phyloP scores from a whole-genome alignment of 2,888 invertebrate species.

The Thymelicus lineola region DNA sequence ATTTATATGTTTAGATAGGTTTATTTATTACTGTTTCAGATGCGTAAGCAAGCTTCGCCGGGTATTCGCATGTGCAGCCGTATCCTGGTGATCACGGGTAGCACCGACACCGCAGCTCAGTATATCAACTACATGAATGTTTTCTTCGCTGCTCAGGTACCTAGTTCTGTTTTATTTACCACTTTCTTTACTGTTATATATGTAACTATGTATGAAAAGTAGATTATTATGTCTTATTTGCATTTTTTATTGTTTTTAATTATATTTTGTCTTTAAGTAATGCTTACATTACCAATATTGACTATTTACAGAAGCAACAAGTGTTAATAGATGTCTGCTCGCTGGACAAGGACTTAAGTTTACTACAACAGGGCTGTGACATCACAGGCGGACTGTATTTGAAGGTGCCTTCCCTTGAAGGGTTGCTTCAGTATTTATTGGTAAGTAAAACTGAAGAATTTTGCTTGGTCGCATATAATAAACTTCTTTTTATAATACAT shows the following conservation, averaged over 20 bases:
- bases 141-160: constrained; percentile 97
- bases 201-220: too few relatives aligned
- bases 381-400: constrained; percentile 97
- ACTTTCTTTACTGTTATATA: not conserved
- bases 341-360: constrained; percentile 94
- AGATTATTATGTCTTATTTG: too few relatives aligned
- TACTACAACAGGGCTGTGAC: constrained; percentile 98
- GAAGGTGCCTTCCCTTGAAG: constrained; percentile 94
- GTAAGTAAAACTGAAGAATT: constrained; percentile 72
- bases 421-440: constrained; percentile 93
- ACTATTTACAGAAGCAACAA: constrained; percentile 87
- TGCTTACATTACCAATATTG: too few relatives aligned
- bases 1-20: too few relatives aligned
- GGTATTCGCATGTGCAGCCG: constrained; percentile 90
- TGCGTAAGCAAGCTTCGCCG: constrained; percentile 85
- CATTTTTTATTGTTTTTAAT: too few relatives aligned
- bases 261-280: too few relatives aligned
- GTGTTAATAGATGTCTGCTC: constrained; percentile 97
- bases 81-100: constrained; percentile 94
- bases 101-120: constrained; percentile 96
- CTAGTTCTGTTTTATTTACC: too few relatives aligned
- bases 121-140: constrained; percentile 99
- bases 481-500: too few relatives aligned
- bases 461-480: too few relatives aligned
- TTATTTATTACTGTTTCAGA: constrained; percentile 49